Evolutionary conservation across 2,888 invertebrate genomes (phyloP), one percentile per base, ranked within the genome.

Genomic region (Ganaspis brasiliensis): DNA sequence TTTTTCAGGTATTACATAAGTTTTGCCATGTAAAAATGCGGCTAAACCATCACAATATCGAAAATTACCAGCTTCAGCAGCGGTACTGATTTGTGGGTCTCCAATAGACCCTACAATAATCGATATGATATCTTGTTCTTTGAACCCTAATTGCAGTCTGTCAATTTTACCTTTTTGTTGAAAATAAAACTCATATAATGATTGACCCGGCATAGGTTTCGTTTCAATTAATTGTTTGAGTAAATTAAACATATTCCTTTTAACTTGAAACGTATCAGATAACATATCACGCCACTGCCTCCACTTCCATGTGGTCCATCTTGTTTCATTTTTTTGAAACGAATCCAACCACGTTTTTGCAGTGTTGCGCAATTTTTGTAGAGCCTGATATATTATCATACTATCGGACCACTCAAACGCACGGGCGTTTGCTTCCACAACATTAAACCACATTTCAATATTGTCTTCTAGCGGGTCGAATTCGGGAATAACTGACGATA

Each of bases 121-220:
- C 4, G 52, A 52, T 52, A 52, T 19, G 19, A 52, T 52, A 19
- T 52, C 52, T 52, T 8, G n/a, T 52, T 52, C 52, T 8, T 16
- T 52, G 52, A 52, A 52, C 2, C 6, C 19, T 52, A 52, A 52
- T 4, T n/a, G 19, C 6, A 52, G 6, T 8, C 8, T n/a, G 6
- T 52, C 52, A 52, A 52, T 52, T 52, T 52, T 52, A 4, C 52
- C 52, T 52, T 52, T 52, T 52, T 52, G 52, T 19, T 52, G n/a
- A 52, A 52, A 52, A 52, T 16, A 52, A 52, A 52, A 52, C 6
- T 52, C 52, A 52, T 52, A 52, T 19, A 52, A 8, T 8, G 52
- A 52, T 19, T 52, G 52, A 52, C 52, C 52, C 52, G n/a, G 3
- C 52, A 8, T 52, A 19, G 52, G 52, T 52, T 19, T 52, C 52